Percentiles rank a stretch among this genome's conserved stretches.
Evolutionary conservation across 2,888 invertebrate genomes (phyloP).

Genomic region (Lissonota sp.): DNA sequence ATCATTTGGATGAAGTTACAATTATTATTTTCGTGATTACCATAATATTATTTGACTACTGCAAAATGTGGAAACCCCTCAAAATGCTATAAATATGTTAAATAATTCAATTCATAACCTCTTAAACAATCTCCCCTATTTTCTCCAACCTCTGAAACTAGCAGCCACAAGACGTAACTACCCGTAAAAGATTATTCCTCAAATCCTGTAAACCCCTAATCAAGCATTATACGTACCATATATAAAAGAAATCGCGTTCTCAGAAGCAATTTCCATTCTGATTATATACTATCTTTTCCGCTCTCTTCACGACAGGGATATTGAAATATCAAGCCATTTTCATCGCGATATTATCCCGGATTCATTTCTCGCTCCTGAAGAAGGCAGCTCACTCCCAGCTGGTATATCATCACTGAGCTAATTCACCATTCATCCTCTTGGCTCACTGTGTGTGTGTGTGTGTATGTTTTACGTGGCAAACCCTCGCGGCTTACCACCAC

Average conservation of each 20-base stretch:
- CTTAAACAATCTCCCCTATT: too few species aligned
- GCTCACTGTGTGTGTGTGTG: slow-evolving; percentile 4
- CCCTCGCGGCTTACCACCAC: slow-evolving; percentile 56
- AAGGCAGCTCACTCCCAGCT: slow-evolving; percentile 23
- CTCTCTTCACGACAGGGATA: slow-evolving; percentile 31
- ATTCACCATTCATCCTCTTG: slow-evolving; percentile 49
- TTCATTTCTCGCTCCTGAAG: slow-evolving; percentile 14
- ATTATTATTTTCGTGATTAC: too few species aligned
- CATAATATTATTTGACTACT: too few species aligned
- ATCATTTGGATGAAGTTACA: too few species aligned
- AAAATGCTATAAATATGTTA: too few species aligned
- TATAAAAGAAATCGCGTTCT: not conserved
- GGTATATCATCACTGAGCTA: slow-evolving; percentile 42
- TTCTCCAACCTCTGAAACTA: too few species aligned
- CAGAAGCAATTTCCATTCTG: not conserved
- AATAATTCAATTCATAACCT: too few species aligned
- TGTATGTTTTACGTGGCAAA: slow-evolving; percentile 38
- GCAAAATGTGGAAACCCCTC: too few species aligned
- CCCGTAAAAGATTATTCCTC: not conserved
- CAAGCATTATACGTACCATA: not conserved
- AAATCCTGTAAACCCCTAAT: not conserved
- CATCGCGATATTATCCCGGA: slow-evolving; percentile 1
- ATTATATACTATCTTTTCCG: not conserved
- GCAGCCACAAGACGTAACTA: too few species aligned
- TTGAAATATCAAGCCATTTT: slow-evolving; percentile 30